phyloP scores from a whole-genome alignment of 2,113 vertebrate genomes.

The Anser cygnoides region DNA sequence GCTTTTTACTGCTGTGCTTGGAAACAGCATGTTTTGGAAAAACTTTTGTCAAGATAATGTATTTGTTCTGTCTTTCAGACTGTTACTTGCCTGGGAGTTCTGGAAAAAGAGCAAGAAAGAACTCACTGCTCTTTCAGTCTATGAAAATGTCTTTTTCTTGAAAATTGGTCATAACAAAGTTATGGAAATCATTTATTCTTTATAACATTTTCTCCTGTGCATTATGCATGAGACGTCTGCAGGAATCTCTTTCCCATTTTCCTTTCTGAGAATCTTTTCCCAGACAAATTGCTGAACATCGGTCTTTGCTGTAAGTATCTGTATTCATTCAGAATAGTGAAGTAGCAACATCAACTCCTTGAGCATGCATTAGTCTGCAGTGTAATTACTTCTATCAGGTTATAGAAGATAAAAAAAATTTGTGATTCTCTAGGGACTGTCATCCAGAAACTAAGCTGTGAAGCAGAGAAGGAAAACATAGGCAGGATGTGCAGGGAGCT shows the following conservation, averaged over 20 bases:
- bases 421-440: background rate
- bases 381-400: background rate
- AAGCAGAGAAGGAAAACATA: background rate
- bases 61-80: background rate
- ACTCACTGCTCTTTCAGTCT: background rate
- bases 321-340: background rate
- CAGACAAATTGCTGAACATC: background rate
- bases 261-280: background rate
- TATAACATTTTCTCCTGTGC: background rate
- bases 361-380: background rate
- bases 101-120: background rate
- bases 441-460: background rate
- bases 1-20: background rate
- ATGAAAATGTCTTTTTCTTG: background rate
- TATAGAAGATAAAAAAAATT: background rate
- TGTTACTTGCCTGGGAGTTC: background rate
- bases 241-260: background rate
- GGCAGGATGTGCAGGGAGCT: background rate
- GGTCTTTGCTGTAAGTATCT: background rate
- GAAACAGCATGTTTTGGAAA: background rate
- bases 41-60: background rate
- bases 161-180: background rate
- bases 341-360: fast-evolving
- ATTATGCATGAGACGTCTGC: background rate
- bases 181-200: background rate